phyloP scores from a whole-genome alignment of 2,113 vertebrate species.

The Oxyruncus cristatus region DNA sequence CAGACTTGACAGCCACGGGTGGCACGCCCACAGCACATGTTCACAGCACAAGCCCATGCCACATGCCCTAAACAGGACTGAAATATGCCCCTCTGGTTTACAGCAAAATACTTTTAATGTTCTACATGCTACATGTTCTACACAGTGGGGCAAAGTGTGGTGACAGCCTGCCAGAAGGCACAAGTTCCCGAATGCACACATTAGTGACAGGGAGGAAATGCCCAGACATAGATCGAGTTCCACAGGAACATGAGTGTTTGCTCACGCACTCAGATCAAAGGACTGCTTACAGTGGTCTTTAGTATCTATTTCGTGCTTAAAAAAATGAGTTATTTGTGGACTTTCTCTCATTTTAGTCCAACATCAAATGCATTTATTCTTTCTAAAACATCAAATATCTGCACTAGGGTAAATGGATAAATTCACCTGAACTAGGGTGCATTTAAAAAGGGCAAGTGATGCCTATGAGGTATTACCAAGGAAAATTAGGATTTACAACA shows the following conservation, averaged over 20 bases:
- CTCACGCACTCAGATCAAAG: neutral
- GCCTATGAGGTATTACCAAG: neutral
- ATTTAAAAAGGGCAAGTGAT: neutral
- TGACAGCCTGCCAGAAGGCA: neutral
- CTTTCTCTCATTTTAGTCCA: neutral
- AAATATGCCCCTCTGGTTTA: neutral
- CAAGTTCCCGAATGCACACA: accelerated
- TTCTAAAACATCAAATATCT: neutral
- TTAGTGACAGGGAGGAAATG: neutral
- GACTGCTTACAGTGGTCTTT: neutral
- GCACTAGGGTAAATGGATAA: neutral
- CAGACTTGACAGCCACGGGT: neutral
- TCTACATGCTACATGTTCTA: too few relatives aligned
- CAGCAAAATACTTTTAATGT: neutral
- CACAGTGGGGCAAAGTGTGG: neutral
- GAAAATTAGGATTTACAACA: neutral
- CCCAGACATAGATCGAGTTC: neutral
- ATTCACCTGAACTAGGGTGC: neutral
- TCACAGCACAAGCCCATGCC: neutral
- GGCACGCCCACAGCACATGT: too few relatives aligned
- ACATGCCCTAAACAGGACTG: neutral
- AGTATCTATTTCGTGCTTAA: neutral
- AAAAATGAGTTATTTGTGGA: neutral
- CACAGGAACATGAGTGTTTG: neutral
- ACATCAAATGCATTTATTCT: neutral